Evolutionary conservation across 2,888 invertebrate genomes (phyloP).

Genomic region (Horisme vitalbata): DNA sequence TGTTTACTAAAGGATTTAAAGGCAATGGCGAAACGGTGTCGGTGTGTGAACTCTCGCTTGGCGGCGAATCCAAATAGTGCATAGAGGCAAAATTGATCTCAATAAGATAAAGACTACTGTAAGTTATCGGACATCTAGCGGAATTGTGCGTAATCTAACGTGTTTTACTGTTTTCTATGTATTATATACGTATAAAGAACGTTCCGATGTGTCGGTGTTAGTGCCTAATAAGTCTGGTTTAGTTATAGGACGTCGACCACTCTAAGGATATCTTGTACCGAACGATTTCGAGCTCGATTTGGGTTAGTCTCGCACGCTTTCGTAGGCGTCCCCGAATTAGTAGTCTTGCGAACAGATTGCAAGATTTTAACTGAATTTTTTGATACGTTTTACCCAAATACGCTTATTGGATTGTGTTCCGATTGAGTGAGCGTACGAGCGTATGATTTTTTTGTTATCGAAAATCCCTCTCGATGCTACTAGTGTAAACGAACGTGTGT

Average conservation of each 20-base stretch:
- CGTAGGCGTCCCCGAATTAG: conserved; percentile 45
- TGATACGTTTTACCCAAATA: conserved; percentile 34
- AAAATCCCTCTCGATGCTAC: conserved; percentile 62
- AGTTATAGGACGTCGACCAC: conserved; percentile 63
- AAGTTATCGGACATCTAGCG: conserved; percentile 74
- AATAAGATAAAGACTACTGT: conserved; percentile 75
- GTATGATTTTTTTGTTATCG: conserved; percentile 27
- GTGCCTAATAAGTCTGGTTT: conserved; percentile 77
- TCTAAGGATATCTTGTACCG: conserved; percentile 61
- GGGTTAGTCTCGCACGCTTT: conserved; percentile 47
- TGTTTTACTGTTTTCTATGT: conserved; percentile 77
- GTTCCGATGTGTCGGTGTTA: conserved; percentile 68
- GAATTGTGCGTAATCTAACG: conserved; percentile 75
- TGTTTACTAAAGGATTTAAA: neutral
- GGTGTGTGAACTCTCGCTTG: conserved; percentile 38
- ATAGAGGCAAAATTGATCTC: conserved; percentile 79
- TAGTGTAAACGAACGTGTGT: conserved; percentile 73
- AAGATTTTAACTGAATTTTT: conserved; percentile 61
- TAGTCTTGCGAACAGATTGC: conserved; percentile 50
- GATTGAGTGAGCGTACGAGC: conserved; percentile 24
- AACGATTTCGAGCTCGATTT: conserved; percentile 64
- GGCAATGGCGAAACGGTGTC: conserved; percentile 39
- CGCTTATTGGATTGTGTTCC: conserved; percentile 26
- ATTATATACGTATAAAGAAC: conserved; percentile 62
- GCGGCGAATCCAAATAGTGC: conserved; percentile 61